These are phyloP conservation scores for Maconellicoccus hirsutus DNA, from an alignment of 1,140 invertebrate genomes.

Conservation along the genomic window DNA sequence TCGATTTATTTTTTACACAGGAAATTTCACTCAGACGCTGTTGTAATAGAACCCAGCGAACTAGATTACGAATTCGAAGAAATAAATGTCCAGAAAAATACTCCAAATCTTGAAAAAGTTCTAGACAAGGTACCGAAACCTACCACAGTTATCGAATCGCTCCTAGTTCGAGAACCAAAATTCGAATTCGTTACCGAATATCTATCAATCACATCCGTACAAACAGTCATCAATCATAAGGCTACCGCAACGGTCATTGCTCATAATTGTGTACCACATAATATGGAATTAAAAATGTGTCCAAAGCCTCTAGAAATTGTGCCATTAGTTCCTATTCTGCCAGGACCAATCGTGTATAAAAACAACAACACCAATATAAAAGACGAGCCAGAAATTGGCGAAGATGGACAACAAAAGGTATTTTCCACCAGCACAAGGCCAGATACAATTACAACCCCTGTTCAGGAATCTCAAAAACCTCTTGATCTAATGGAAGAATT, in stretches of 20 bases:
- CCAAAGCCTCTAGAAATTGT: not conserved
- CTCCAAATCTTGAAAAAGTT: not conserved
- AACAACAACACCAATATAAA: not conserved
- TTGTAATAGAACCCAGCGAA: not conserved
- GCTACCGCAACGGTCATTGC: not conserved
- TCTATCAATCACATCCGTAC: not conserved
- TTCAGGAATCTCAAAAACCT: not conserved
- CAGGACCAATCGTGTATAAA: not conserved
- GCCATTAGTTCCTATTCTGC: not conserved
- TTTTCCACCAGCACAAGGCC: not conserved
- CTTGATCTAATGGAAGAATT: not conserved
- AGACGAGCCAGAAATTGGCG: not conserved
- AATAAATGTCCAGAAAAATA: not conserved
- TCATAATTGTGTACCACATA: not conserved
- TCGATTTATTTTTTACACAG: not conserved
- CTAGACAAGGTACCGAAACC: not conserved
- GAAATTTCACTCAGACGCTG: not conserved
- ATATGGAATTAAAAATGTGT: not conserved
- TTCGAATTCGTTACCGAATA: not conserved
- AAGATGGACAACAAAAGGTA: not conserved
- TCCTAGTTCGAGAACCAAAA: not conserved
- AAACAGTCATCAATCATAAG: not conserved
- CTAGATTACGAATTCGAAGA: not conserved
- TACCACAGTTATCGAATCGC: not conserved
- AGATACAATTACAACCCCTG: not conserved